A percentile compares a stretch with the other conserved stretches of the same genome.
Conservation (phyloP, 2,888 invertebrate species). For the Oxyteleia sp. region DNA sequence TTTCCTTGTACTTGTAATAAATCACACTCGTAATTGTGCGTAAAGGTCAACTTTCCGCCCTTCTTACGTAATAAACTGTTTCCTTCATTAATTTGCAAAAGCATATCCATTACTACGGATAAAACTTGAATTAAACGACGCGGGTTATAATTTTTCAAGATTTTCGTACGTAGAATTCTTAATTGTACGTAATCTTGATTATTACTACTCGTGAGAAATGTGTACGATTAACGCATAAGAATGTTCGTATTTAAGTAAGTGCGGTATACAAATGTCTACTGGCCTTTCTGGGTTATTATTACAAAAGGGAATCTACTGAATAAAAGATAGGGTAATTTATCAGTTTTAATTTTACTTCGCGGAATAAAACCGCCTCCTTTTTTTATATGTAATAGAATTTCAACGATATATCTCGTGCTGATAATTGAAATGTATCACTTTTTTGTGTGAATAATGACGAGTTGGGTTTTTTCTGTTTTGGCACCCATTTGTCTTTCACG, state of each 20-base stretch:
- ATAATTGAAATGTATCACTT: conserved; percentile 39
- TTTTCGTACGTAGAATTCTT: conserved; percentile 4
- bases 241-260: conserved; percentile 42
- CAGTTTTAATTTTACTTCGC: conserved; percentile 51
- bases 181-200: conserved; percentile 39
- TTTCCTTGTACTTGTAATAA: too few species aligned
- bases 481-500: not conserved
- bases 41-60: too few species aligned
- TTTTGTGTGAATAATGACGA: conserved; percentile 2
- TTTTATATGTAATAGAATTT: conserved; percentile 31
- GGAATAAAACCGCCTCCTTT: conserved; percentile 17
- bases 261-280: conserved; percentile 42
- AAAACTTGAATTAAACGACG: not conserved
- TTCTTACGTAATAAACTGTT: too few species aligned
- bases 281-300: conserved; percentile 46
- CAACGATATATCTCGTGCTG: conserved; percentile 9
- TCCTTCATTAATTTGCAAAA: too few species aligned
- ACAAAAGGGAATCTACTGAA: conserved; percentile 48
- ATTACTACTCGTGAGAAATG: conserved; percentile 37
- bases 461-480: conserved; percentile 1
- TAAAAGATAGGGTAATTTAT: conserved; percentile 57
- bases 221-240: conserved; percentile 27
- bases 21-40: too few species aligned
- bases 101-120: too few species aligned
- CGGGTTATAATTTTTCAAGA: not conserved